These are phyloP conservation scores for Macropis europaea DNA, from an alignment of 2,888 invertebrate genomes.

Conservation along the genomic window DNA sequence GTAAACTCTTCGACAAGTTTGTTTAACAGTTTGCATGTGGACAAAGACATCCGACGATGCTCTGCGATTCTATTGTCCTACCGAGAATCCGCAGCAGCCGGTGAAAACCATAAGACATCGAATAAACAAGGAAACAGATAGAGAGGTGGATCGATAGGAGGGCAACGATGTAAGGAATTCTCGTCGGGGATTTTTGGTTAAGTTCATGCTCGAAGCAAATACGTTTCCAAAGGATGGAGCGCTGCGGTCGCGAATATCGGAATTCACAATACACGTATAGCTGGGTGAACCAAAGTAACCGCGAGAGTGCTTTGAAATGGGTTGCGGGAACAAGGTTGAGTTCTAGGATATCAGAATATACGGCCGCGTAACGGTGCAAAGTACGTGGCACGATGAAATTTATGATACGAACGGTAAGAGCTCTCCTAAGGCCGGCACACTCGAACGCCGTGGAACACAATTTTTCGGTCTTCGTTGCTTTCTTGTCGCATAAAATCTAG, in stretches of 20 bases:
- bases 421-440: not conserved
- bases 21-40: too few relatives aligned
- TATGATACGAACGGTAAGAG: constrained; percentile 54
- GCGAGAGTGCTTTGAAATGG: constrained; percentile 64
- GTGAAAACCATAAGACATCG: constrained; percentile 23
- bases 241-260: constrained; percentile 60
- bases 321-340: constrained; percentile 67
- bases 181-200: constrained; percentile 51
- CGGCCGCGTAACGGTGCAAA: constrained; percentile 59
- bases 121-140: constrained; percentile 18
- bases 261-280: constrained; percentile 64
- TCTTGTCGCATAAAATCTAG: not conserved
- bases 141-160: constrained; percentile 6
- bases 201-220: constrained; percentile 47
- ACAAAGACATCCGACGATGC: constrained; percentile 11
- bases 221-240: constrained; percentile 50
- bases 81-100: not conserved
- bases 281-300: constrained; percentile 65
- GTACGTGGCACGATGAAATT: constrained; percentile 59
- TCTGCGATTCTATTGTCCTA: constrained; percentile 4
- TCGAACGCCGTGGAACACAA: constrained; percentile 31
- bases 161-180: constrained; percentile 40
- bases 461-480: constrained; percentile 36
- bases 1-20: too few relatives aligned
- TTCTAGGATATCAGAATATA: constrained; percentile 65